These are phyloP conservation scores for Onychomys torridus DNA, from an alignment of 2,797 vertebrate species.

Conservation along the genomic window DNA sequence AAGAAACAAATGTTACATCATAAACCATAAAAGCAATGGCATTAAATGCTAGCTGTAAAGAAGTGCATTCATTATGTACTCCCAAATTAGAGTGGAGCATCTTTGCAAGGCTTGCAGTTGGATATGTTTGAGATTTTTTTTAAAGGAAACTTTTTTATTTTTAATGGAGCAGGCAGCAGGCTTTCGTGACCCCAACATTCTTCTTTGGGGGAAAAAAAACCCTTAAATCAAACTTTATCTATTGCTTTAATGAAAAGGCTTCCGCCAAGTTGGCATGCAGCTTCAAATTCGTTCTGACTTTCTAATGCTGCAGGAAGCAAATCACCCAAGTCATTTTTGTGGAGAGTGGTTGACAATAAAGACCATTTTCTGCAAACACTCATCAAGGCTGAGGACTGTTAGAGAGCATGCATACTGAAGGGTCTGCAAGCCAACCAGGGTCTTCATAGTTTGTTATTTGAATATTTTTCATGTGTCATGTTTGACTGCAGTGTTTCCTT, in stretches of 20 bases:
- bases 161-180: slow-evolving; percentile 53
- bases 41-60: slow-evolving; percentile 55
- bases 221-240: slow-evolving; percentile 66
- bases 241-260: slow-evolving; percentile 64
- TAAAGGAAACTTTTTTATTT: slow-evolving; percentile 39
- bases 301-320: slow-evolving; percentile 54
- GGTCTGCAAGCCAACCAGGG: not conserved
- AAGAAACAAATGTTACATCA: slow-evolving; percentile 75
- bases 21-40: slow-evolving; percentile 56
- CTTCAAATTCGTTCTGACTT: slow-evolving; percentile 43
- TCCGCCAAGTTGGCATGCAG: not conserved
- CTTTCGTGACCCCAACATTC: slow-evolving; percentile 56
- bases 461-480: slow-evolving; percentile 41
- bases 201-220: slow-evolving; percentile 53
- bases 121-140: not conserved
- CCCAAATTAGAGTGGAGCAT: slow-evolving; percentile 60
- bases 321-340: slow-evolving; percentile 43
- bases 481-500: slow-evolving; percentile 41
- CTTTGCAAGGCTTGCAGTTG: slow-evolving; percentile 1
- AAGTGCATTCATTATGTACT: slow-evolving; percentile 67
- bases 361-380: slow-evolving; percentile 40
- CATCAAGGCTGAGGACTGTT: not conserved
- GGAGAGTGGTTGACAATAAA: not conserved
- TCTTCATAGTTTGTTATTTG: not conserved
- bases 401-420: not conserved